Conservation (phyloP, 2,888 invertebrate species). For the Yponomeuta sedellus region DNA sequence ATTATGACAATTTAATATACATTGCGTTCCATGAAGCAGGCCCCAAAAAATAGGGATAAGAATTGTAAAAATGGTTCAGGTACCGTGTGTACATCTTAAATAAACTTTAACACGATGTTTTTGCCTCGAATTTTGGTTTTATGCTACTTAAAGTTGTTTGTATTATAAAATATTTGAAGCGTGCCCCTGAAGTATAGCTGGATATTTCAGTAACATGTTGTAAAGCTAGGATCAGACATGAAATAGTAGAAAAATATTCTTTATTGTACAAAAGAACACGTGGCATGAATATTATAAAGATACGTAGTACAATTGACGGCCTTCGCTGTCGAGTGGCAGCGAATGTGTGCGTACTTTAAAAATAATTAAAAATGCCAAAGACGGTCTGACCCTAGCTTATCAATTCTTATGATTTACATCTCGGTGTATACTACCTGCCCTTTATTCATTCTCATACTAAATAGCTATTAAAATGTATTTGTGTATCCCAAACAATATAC, state of each 20-base stretch:
- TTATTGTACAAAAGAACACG: no score
- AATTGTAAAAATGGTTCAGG: no score
- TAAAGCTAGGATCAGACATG: background rate
- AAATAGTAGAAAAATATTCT: no score
- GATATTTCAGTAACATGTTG: background rate
- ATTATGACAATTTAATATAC: background rate
- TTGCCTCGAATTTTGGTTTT: background rate
- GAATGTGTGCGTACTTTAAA: no score
- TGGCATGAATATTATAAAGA: no score
- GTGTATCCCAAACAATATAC: slow-evolving; percentile 29
- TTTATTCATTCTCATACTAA: slow-evolving; percentile 35
- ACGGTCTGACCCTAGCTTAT: slow-evolving; percentile 15
- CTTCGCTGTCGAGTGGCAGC: no score
- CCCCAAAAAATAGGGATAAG: no score
- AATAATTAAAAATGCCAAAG: no score
- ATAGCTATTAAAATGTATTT: slow-evolving; percentile 42
- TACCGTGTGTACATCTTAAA: no score
- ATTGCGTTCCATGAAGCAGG: no score
- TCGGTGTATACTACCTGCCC: slow-evolving; percentile 10
- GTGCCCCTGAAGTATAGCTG: background rate
- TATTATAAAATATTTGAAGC: background rate
- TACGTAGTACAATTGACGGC: background rate
- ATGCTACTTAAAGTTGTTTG: background rate
- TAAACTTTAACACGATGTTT: no score
- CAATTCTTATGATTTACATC: slow-evolving; percentile 5